Base-by-base conservation (phyloP, 2,888 invertebrate species). In the Euzetes globulus region DNA sequence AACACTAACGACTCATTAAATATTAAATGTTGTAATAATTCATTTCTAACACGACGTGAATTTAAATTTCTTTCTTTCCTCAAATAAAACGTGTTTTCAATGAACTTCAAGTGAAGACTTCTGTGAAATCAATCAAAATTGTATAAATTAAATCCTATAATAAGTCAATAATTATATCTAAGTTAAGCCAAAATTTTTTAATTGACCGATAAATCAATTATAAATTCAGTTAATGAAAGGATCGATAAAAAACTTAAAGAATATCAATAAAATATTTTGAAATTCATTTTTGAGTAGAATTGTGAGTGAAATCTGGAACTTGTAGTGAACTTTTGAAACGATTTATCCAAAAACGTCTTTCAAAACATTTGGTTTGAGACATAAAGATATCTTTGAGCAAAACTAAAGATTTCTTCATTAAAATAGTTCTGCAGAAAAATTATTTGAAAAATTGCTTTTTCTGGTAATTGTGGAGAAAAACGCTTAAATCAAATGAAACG, bases 151-250 rank as follows among this genome's bases (percentile, higher is more conserved):
- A 58, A 50, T 11, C 50, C 50, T 50, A 19, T 58, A 27, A 58
- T 58, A 58, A 25, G 27, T 17, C 11, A 41, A 41, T 41, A 41
- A 41, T 41, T 41, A 41, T 41, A 11, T 58, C 25, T 58, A 58
- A 15, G 27, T 58, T 27, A 58, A 27, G 58, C 13, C 22, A 25
- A 27, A 22, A 58, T 25, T 58, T 58, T 15, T 27, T 1, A 58
- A 27, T 58, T 27, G 19, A 58, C 58, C 58, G 27, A 58, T 58
- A 58, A 58, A 58, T 58, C 58, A 58, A 58, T 58, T 58, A 19
- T 19, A n/a, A 19, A 5, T 25, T 22, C 15, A 27, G 3, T 58
- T 58, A 58, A 58, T 27, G 58, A 58, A 58, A 58, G 22, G 58
- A 13, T 58, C 27, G 11, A 41, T 11, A 1, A 11, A 41, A 41